Conservation (phyloP, 2,888 invertebrate genomes). For the Crocallis elinguaria region DNA sequence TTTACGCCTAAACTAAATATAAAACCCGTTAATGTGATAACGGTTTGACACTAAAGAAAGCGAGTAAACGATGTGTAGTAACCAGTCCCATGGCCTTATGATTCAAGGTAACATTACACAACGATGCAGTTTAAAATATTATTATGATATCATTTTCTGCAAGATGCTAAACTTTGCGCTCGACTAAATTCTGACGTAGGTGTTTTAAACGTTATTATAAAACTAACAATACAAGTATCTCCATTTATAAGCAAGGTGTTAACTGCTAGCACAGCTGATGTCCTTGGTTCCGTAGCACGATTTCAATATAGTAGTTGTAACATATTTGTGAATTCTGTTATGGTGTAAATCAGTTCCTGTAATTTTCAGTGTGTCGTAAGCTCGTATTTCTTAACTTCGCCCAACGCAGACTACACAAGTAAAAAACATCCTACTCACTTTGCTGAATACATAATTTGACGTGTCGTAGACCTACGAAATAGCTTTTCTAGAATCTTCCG, state of each 20-base stretch:
- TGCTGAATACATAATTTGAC: conserved; percentile 15
- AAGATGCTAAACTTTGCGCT: conserved; percentile 5
- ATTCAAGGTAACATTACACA: conserved; percentile 5
- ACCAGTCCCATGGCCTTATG: not conserved
- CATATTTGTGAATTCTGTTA: conserved; percentile 9
- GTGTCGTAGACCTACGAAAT: no score
- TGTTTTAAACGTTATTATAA: conserved; percentile 22
- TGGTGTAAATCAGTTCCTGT: not conserved
- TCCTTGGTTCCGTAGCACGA: conserved; percentile 17
- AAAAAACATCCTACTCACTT: conserved; percentile 17
- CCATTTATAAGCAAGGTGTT: conserved; percentile 30
- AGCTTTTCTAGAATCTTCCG: no score
- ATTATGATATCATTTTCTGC: conserved; percentile 15
- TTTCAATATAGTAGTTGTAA: conserved; percentile 1
- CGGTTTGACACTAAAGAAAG: conserved; percentile 58
- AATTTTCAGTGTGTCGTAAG: conserved; percentile 20
- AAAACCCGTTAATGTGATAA: conserved; percentile 60
- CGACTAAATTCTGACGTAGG: not conserved
- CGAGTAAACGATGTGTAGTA: conserved; percentile 1
- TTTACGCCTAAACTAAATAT: conserved; percentile 60
- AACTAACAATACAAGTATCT: conserved; percentile 20
- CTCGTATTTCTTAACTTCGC: not conserved
- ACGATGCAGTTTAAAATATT: conserved; percentile 3
- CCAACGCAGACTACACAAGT: conserved; percentile 13
- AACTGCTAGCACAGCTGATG: conserved; percentile 27